Base-by-base conservation (phyloP, 2,797 vertebrate genomes). In the Spinus pinus region DNA sequence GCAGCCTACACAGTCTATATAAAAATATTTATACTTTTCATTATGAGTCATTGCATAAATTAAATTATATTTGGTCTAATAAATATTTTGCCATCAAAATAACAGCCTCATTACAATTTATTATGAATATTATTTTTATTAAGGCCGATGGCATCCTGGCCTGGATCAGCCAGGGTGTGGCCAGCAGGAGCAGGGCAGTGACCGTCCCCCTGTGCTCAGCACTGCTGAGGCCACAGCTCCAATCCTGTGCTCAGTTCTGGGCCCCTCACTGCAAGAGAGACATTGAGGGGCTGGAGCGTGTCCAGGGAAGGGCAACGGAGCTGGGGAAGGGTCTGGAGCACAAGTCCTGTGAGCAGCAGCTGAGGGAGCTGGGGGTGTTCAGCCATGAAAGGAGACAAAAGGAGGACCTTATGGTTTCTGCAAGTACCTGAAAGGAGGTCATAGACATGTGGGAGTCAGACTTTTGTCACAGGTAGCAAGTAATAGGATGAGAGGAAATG, bases 111-210 rank as follows among this genome's bases (percentile, higher is more conserved):
- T 86, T 81, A 57, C 15, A 88, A 41, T 74, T 91, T 57, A 86
- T 84, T 81, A 72, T 70, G 42, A 91, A 84, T 47, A 75, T 69
- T 84, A 35, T 8, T 84, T 97, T 80, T 93, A 88, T 56, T 89
- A 39, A 33, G 24, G 17, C 14, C 2, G 0, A 1, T 39, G 42
- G 8, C 19, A 72, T 31, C 30, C 47, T 44, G 53, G 13, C 20
- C 61, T 72, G 47, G 10, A 2, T 28, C 47, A 73, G 60, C 33
- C 12, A 0, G 21, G 39, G 13, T 35, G 33, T 47, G 87, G 33
- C 19, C 88, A 61, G 61, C 53, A 80, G 74, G 31, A 73, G 1
- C 22, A 73, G 47, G 46, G 60, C 41, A 49, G 60, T 5, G 47
- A 44, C 37, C 5, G 6, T 53, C 33, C 16, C 31, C 35, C 67